Evolutionary conservation across 64 coral and sea anemone species (phyloP).

Genomic region (Montipora foliosa): DNA sequence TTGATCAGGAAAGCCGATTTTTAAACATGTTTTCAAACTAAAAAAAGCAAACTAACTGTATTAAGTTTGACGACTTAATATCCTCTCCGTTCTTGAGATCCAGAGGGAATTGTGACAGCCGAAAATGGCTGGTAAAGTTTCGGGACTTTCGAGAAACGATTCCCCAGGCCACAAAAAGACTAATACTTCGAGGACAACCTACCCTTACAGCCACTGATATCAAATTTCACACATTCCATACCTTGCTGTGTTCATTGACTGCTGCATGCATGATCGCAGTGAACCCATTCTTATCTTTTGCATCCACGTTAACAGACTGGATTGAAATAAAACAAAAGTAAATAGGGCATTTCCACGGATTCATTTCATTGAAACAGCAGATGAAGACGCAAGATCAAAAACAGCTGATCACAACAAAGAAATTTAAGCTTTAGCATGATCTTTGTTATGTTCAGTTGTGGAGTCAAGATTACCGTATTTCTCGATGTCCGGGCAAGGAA

Average conservation of each 20-base stretch:
- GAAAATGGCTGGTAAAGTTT: too few species aligned
- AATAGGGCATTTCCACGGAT: background rate
- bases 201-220: too few species aligned
- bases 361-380: background rate
- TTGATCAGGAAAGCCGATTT: too few species aligned
- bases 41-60: too few species aligned
- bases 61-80: too few species aligned
- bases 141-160: too few species aligned
- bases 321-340: background rate
- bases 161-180: too few species aligned
- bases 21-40: too few species aligned
- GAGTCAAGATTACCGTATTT: slow-evolving; percentile 56
- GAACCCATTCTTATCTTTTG: slow-evolving; percentile 74
- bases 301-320: slow-evolving; percentile 84
- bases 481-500: slow-evolving; percentile 85
- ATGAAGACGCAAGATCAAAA: background rate
- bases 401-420: background rate
- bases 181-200: background rate
- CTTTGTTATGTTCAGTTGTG: background rate
- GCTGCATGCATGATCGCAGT: slow-evolving; percentile 83
- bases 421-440: too few species aligned
- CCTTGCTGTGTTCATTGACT: slow-evolving; percentile 66
- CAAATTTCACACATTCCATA: slow-evolving; percentile 8
- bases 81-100: too few species aligned
- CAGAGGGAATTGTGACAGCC: too few species aligned